Conservation (phyloP, 1,140 invertebrate species). For the Caerostris extrusa region DNA sequence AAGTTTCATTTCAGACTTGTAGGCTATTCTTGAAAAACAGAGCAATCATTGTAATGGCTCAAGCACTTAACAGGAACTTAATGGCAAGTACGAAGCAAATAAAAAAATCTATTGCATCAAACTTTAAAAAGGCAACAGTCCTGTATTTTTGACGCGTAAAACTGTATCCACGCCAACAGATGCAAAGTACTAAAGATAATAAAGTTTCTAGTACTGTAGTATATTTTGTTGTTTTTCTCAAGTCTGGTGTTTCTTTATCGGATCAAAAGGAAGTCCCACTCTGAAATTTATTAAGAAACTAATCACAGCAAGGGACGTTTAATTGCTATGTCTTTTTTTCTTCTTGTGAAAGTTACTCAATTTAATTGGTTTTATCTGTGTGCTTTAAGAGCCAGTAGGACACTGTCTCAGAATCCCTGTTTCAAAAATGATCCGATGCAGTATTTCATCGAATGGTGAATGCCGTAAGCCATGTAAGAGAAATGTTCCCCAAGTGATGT, state of each 20-base stretch:
- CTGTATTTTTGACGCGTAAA: neutral
- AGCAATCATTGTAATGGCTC: slow-evolving; percentile 29
- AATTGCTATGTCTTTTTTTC: neutral
- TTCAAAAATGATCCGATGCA: neutral
- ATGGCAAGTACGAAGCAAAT: neutral
- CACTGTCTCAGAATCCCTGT: neutral
- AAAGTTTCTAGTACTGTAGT: neutral
- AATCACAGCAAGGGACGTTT: neutral
- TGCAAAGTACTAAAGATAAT: slow-evolving; percentile 13
- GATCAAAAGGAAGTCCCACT: neutral
- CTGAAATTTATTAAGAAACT: slow-evolving; percentile 33
- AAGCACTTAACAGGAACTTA: slow-evolving; percentile 20
- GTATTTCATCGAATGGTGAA: neutral
- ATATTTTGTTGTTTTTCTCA: neutral
- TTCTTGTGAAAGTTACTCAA: neutral
- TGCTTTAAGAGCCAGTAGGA: neutral
- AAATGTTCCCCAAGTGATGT: neutral
- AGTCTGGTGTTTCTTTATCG: neutral
- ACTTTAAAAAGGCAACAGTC: slow-evolving; percentile 29
- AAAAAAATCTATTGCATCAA: neutral
- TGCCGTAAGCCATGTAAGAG: neutral
- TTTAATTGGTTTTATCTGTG: slow-evolving; percentile 7
- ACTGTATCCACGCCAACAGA: neutral
- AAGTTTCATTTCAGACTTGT: neutral
- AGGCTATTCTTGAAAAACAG: neutral